Conservation (phyloP, 92 coral and sea anemone genomes). For the Umimayanthus chanpuru region DNA sequence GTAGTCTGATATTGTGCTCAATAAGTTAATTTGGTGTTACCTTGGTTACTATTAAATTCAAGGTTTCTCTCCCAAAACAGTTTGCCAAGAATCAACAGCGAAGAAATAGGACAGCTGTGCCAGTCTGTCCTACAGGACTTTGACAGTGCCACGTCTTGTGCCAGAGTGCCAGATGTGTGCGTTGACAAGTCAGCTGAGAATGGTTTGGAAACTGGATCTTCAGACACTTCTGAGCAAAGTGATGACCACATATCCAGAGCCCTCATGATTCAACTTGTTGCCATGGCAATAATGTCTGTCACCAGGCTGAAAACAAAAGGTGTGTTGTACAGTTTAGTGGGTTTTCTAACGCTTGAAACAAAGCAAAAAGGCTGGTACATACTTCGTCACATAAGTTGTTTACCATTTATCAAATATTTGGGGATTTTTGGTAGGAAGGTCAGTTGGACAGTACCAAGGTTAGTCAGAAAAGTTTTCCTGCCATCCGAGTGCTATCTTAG, state of each 20-base stretch:
- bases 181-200: constrained; percentile 40
- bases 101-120: constrained; percentile 93
- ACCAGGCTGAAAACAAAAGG: constrained; percentile 85
- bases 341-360: background rate
- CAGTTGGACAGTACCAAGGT: no score
- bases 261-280: constrained; percentile 82
- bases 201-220: constrained; percentile 41
- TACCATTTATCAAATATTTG: no score
- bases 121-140: constrained; percentile 96
- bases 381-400: background rate
- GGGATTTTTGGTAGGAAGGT: background rate
- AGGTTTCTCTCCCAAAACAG: constrained; percentile 42
- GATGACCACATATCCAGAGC: constrained; percentile 67
- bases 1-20: no score
- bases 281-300: constrained; percentile 79
- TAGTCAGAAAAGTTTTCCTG: no score
- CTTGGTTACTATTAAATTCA: background rate
- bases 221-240: constrained; percentile 39
- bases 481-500: no score
- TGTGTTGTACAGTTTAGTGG: constrained; percentile 1
- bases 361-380: background rate
- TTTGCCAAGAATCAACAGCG: constrained; percentile 70
- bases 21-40: background rate
- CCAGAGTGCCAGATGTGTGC: constrained; percentile 29
- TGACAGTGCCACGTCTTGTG: constrained; percentile 70